These are phyloP conservation scores for Alentia gelatinosa DNA, from an alignment of 2,888 invertebrate species.

Conservation along the genomic window DNA sequence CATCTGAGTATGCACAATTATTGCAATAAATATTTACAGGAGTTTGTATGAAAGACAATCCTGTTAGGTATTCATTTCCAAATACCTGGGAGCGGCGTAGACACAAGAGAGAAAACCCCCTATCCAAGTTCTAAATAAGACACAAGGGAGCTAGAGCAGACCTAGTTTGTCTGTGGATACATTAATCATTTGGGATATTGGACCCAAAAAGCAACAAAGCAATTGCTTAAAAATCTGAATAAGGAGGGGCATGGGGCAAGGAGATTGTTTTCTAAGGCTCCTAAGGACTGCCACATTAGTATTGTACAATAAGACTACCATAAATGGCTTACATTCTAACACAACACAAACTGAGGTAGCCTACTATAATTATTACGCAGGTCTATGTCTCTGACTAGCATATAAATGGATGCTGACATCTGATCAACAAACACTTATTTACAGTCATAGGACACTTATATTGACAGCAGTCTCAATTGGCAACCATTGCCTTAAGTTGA, in stretches of 20 bases:
- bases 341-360: conserved; percentile 35
- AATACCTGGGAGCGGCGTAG: conserved; percentile 42
- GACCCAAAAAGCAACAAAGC: conserved; percentile 11
- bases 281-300: conserved; percentile 4
- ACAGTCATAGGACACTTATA: not conserved
- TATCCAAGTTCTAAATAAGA: not conserved
- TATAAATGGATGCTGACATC: not conserved
- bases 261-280: not conserved
- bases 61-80: conserved; percentile 25
- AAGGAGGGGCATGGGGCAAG: not conserved
- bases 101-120: not conserved
- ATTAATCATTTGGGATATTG: conserved; percentile 33
- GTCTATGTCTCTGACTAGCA: not conserved
- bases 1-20: conserved; percentile 34
- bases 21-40: conserved; percentile 34
- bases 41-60: conserved; percentile 51
- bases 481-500: conserved; percentile 1
- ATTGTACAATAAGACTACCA: not conserved
- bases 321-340: conserved; percentile 19
- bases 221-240: conserved; percentile 25
- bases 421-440: not conserved
- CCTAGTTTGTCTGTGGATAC: not conserved
- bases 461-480: conserved; percentile 32
- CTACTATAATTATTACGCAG: conserved; percentile 22
- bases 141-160: not conserved